These are phyloP conservation scores for Drosophila simulans DNA, from an alignment of 1,140 invertebrate genomes.

Conservation along the genomic window DNA sequence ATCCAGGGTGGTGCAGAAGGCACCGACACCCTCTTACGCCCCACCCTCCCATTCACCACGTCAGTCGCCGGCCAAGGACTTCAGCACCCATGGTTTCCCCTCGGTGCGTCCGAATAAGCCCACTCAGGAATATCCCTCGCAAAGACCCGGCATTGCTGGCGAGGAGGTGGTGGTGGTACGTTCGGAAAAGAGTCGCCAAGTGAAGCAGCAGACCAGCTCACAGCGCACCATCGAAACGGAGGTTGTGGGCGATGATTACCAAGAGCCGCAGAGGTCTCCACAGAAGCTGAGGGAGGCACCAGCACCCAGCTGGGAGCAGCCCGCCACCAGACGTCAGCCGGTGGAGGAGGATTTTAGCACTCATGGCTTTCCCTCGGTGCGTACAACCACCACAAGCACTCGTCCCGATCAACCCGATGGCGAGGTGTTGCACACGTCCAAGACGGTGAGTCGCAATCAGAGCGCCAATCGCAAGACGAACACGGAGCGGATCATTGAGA, in stretches of 20 bases:
- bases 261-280: background rate
- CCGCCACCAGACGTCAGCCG: slow-evolving; percentile 22
- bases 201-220: slow-evolving; percentile 62
- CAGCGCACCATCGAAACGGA: slow-evolving; percentile 66
- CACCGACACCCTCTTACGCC: slow-evolving; percentile 22
- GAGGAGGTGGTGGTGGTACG: slow-evolving; percentile 66
- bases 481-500: slow-evolving; percentile 71
- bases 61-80: slow-evolving; percentile 44
- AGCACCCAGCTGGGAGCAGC: slow-evolving; percentile 9
- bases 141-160: slow-evolving; percentile 47
- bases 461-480: slow-evolving; percentile 61
- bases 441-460: slow-evolving; percentile 45
- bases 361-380: slow-evolving; percentile 68
- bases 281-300: slow-evolving; percentile 57
- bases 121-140: slow-evolving; percentile 70
- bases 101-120: slow-evolving; percentile 77
- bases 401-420: slow-evolving; percentile 59
- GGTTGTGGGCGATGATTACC: slow-evolving; percentile 32
- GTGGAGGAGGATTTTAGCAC: slow-evolving; percentile 56
- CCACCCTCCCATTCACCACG: slow-evolving; percentile 27
- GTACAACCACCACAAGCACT: slow-evolving; percentile 2
- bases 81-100: slow-evolving; percentile 80
- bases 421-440: slow-evolving; percentile 42
- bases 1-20: slow-evolving; percentile 13
- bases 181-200: slow-evolving; percentile 61